A percentile compares a stretch with the other conserved stretches of the same genome.
phyloP scores from a whole-genome alignment of 2,797 vertebrate species.

The Cossypha polioptera region DNA sequence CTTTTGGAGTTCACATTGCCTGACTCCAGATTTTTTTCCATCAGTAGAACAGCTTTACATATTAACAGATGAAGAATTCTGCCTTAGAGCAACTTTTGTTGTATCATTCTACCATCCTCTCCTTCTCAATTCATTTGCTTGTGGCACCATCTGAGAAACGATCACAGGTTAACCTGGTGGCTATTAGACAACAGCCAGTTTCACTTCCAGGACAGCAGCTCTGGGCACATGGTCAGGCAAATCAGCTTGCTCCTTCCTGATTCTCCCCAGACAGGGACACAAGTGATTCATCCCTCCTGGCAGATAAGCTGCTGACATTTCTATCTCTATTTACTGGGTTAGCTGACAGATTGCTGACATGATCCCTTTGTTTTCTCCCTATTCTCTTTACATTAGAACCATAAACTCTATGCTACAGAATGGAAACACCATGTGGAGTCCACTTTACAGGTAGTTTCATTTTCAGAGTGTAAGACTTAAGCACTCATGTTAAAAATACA shows the following conservation, averaged over 20 bases:
- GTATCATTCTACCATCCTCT: neutral
- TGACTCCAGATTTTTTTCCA: neutral
- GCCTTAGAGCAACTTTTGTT: neutral
- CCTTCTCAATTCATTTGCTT: neutral
- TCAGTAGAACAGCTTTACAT: neutral
- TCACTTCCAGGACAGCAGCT: neutral
- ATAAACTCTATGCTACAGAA: neutral
- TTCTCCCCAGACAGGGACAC: neutral
- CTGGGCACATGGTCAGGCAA: neutral
- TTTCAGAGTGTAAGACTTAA: neutral
- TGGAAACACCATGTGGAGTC: neutral
- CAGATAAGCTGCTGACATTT: constrained; percentile 30
- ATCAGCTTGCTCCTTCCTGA: neutral
- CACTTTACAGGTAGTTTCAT: neutral
- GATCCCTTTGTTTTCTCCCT: neutral
- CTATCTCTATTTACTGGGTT: neutral
- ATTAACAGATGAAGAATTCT: neutral
- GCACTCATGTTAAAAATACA: neutral
- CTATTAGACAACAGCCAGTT: neutral
- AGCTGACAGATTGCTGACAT: constrained; percentile 25
- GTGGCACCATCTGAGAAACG: neutral
- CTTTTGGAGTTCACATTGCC: neutral
- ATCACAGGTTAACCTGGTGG: neutral
- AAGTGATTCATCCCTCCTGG: constrained; percentile 3
- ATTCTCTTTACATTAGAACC: neutral